Conservation (phyloP, 2,113 vertebrate genomes). For the Indicator maculatus region DNA sequence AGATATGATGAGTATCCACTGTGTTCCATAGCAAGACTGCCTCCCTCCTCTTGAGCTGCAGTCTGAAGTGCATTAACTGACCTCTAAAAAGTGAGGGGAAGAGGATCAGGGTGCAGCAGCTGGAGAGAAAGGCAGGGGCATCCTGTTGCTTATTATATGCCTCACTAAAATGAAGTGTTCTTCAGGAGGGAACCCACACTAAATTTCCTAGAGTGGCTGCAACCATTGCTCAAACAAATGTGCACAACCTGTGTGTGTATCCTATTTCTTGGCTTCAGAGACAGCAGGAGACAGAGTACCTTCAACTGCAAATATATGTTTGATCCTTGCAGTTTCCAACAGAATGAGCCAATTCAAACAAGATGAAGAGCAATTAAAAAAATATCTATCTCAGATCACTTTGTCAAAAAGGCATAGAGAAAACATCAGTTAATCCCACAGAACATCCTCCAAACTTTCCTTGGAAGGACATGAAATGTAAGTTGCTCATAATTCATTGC, state of each 20-base stretch:
- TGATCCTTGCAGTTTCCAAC: not conserved
- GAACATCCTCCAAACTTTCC: not conserved
- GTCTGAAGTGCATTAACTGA: not conserved
- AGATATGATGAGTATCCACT: not conserved
- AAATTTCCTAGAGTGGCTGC: not conserved
- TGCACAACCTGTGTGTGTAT: not conserved
- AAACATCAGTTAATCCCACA: not conserved
- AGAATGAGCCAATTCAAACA: constrained; percentile 19
- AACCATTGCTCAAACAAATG: not conserved
- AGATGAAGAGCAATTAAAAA: not conserved
- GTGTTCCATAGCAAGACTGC: not conserved
- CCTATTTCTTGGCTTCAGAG: not conserved
- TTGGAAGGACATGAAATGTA: not conserved
- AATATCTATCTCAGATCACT: not conserved
- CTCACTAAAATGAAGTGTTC: not conserved
- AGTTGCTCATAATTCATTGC: not conserved
- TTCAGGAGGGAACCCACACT: not conserved
- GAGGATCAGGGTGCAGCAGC: not conserved
- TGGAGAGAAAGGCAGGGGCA: not conserved
- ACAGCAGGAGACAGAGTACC: not conserved
- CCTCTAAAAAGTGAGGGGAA: not conserved
- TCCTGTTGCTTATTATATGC: rapidly evolving
- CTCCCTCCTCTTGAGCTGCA: not conserved
- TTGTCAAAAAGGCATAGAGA: not conserved
- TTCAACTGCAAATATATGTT: not conserved